Evolutionary conservation across 2,888 invertebrate species (phyloP), one percentile per base, ranked within the genome.

Genomic region (Eupsilia transversa): DNA sequence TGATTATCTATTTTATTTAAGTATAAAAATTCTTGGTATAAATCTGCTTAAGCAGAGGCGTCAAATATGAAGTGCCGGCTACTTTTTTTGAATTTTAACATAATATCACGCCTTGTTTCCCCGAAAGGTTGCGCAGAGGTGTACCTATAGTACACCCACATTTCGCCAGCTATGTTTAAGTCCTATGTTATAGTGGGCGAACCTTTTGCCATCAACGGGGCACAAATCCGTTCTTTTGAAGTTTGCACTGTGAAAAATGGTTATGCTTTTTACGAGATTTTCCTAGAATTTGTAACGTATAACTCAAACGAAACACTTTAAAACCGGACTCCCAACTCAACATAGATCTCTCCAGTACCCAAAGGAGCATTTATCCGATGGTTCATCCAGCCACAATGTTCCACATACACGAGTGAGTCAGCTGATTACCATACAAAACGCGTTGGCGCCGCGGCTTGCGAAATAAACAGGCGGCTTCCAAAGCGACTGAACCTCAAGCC

Each of bases 391-490:
- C 52, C 33, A 56, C 69, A 80, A 27, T 43, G 70, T 67, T n/a
- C 30, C 69, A 64, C 43, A 66, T 49, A 49, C 61, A 67, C 66
- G 38, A 67, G 72, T 30, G 77, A 72, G 64, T 67, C 59, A 49
- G 77, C 75, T 79, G 70, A 86, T 86, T 86, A 81, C 67, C 87
- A 86, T 86, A 86, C 84, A 79, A 80, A 86, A 80, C 77, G 77
- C 74, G 76, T 67, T 65, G 72, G 75, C 38, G 56, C 59, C 68
- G 54, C 77, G 60, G 80, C 71, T 54, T 63, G 74, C n/a, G 74
- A 78, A 71, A 82, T 77, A 86, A 86, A 83, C 80, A 75, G 71
- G 49, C 57, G 49, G 52, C 66, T 66, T 74, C 70, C 38, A 69
- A 83, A 78, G 57, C 63, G 83, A 65, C 74, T 80, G 79, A 70